Base-by-base conservation (phyloP, 2,888 invertebrate genomes). In the Ametastegia equiseti region DNA sequence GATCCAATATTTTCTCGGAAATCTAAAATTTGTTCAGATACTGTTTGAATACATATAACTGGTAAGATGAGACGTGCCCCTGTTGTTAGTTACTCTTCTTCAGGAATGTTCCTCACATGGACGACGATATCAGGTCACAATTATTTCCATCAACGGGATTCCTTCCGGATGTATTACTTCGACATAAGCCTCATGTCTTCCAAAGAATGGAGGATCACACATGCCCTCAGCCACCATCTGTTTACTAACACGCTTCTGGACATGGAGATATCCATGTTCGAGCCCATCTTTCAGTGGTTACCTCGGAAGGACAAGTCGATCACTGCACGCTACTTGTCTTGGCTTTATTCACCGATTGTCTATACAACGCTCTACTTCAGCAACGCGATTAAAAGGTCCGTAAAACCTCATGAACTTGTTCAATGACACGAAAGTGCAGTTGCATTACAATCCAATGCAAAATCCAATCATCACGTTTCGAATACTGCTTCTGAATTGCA, bases 191-290 rank as follows among this genome's bases (percentile, higher is more conserved):
- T 95, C 85, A 93, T 96, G 93, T 94, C 95, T 2, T 94, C 95
- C 73, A 93, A 93, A 85, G 94, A 96, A 83, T 97, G 96, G 94
- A 93, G 97, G 82, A 94, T 97, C 54, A 95, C 95, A 0, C 97
- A 97, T 87, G 95, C 93, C 0, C 89, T 97, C 57, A 96, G 96
- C 47, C 97, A 97, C 90, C 97, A 97, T 88, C 92, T 95, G 9
- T 96, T 94, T 88, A 94, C 97, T 0, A 97, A 97, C 88, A 96
- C 97, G 0, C 91, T 95, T 4, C 93, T 95, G 90, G 97, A 97
- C 90, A 92, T 95, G 83, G 96, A 97, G 89, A 92, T 97, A 13
- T 94, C 95, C 77, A 92, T 93, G 79, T 92, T 94, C 45, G 96
- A 96, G 88, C 97, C 97, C 88, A 95, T 50, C 88, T 96, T 0